Percentiles rank a stretch among this genome's conserved stretches.
phyloP scores from a whole-genome alignment of 2,113 vertebrate genomes.

The Stigmatopora nigra region DNA sequence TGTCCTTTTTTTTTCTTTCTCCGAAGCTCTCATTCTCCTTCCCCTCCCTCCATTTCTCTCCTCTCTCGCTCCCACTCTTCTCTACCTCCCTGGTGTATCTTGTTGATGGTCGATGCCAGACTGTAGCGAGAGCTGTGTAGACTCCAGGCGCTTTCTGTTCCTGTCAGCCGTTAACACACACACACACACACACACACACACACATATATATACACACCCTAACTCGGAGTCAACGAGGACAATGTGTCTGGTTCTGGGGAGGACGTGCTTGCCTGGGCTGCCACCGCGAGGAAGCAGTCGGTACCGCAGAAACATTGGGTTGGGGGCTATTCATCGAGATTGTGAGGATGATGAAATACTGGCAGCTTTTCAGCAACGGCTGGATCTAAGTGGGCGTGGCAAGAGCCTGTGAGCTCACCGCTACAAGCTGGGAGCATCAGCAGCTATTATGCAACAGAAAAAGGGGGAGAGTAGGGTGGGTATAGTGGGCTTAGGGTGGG shows the following conservation, averaged over 20 bases:
- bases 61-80: slow-evolving; percentile 15
- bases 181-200: slow-evolving; percentile 19
- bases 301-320: slow-evolving; percentile 23
- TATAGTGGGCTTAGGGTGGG: slow-evolving; percentile 4
- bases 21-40: slow-evolving; percentile 40
- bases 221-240: slow-evolving; percentile 53
- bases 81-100: slow-evolving; percentile 40
- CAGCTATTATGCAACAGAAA: slow-evolving; percentile 67
- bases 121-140: slow-evolving; percentile 40
- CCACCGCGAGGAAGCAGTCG: slow-evolving; percentile 53
- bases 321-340: slow-evolving; percentile 39
- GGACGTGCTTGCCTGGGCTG: slow-evolving; percentile 46
- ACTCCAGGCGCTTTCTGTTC: slow-evolving; percentile 57
- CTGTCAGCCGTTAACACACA: slow-evolving; percentile 51
- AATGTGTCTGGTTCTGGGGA: slow-evolving; percentile 53
- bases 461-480: slow-evolving; percentile 10
- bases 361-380: slow-evolving; percentile 66
- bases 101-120: slow-evolving; percentile 60
- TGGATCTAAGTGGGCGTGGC: slow-evolving; percentile 47
- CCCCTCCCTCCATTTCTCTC: slow-evolving; percentile 30
- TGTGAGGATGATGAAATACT: slow-evolving; percentile 64
- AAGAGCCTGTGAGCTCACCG: slow-evolving; percentile 59
- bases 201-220: slow-evolving; percentile 16
- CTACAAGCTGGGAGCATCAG: slow-evolving; percentile 41
- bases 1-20: slow-evolving; percentile 43